These are phyloP conservation scores for Neofelis nebulosa DNA, from an alignment of 2,113 vertebrate genomes.

Conservation along the genomic window DNA sequence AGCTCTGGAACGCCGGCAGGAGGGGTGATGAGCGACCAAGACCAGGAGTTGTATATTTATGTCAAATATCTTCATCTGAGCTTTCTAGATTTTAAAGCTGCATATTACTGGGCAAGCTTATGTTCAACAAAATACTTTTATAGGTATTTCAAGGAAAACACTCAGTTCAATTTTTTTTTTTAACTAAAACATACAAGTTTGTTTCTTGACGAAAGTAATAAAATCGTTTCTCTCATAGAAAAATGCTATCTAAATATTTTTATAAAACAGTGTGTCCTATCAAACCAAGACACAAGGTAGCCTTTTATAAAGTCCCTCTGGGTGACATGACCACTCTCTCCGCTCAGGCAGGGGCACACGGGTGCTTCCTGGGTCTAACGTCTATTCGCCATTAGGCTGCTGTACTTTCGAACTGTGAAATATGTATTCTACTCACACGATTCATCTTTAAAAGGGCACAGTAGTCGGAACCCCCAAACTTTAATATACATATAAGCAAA, in stretches of 20 bases:
- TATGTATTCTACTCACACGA: neutral
- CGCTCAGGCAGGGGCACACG: neutral
- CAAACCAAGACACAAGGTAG: neutral
- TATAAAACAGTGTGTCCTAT: neutral
- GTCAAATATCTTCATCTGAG: neutral
- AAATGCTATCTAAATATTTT: neutral
- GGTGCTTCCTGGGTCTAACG: accelerated
- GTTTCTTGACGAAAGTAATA: neutral
- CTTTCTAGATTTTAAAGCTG: neutral
- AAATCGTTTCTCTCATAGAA: neutral
- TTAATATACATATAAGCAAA: neutral
- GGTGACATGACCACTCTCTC: neutral
- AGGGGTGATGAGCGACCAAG: neutral
- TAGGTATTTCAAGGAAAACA: neutral
- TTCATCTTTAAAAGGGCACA: neutral
- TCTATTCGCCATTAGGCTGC: neutral
- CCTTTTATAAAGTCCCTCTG: neutral
- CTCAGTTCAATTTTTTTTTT: neutral
- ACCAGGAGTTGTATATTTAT: neutral
- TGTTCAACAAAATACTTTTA: neutral
- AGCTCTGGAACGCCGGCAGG: neutral
- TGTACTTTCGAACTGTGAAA: neutral
- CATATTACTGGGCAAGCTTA: neutral
- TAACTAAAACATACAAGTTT: neutral
- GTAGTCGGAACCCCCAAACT: neutral